Base-by-base conservation (phyloP, 2,888 invertebrate species). In the Tanypteryx hageni region DNA sequence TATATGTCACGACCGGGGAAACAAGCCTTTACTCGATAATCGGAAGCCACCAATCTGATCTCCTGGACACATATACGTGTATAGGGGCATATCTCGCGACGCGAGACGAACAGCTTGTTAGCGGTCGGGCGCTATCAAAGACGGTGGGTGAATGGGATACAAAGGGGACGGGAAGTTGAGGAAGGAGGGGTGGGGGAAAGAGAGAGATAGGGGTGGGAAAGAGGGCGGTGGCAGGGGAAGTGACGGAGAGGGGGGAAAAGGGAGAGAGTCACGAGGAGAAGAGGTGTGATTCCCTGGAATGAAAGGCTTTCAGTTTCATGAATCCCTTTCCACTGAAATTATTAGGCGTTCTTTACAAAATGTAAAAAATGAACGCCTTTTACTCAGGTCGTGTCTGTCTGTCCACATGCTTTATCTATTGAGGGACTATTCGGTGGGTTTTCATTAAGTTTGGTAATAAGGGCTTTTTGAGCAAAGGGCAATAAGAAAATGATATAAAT, bases 61-160 rank as follows among this genome's bases (percentile, higher is more conserved):
- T 44, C n/a, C n/a, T 44, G 44, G 44, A 44, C 5, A 44, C 16
- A 22, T 3, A 59, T 27, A 27, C 85, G 59, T 59, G 85, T 27
- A 86, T 58, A 61, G 5, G 11, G 31, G 59, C 61, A 27, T 86
- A 86, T 86, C 58, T 86, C 59, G 22, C n/a, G 61, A 5, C 59
- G 85, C 13, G 57, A 57, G 76, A 76, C 76, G 11, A 76, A 76
- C 22, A 76, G 61, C 86, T 86, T 61, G 86, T 86, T 86, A 86
- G 86, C 86, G 61, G 27, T 31, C 59, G 61, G 22, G 27, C 76
- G 76, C 76, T 22, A 59, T 86, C 61, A 86, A 61, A 86, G 61
- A 61, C 61, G 31, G 27, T 22, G 61, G 86, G 16, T 61, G 14
- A 27, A 14, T 13, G 61, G 86, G 86, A 22, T 18, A 16, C 31